Base-by-base conservation (phyloP, 2,888 invertebrate species). In the Oasisia sp. region DNA sequence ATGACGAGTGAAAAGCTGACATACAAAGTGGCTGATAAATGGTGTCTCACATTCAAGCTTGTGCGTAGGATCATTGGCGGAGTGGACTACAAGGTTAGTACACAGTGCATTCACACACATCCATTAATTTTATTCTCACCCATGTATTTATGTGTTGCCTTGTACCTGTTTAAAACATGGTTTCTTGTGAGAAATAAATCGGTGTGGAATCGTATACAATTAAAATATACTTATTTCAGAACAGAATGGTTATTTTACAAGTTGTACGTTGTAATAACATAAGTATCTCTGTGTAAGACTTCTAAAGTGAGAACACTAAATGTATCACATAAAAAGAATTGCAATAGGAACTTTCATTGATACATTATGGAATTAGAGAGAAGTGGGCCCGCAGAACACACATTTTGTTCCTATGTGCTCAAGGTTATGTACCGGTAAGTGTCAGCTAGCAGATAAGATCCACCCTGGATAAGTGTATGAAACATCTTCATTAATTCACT, bases 1-100 rank as follows among this genome's bases (percentile, higher is more conserved):
- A 97, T 99, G 92, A 97, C 97, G 32, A 98, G 98, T 96, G 98
- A 99, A 92, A 98, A 98, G 95, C 97, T 99, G n/a, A 97, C 97
- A 7, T 98, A 98, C 95, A 97, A 97, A 94, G 98, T 98, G 96
- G 97, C 98, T 94, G 98, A 98, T 94, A 98, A 98, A 96, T 99
- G 99, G 99, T 97, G 98, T 92, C 98, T 98, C 96, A 97, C 98
- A 95, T 99, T 99, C 96, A 97, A 97, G 94, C 97, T 99, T 7
- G 98, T 99, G 92, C 97, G 98, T 94, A 97, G 97, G 96, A 98
- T 99, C 90, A 98, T 99, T 95, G 98, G 98, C 89, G 98, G 98
- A 92, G 99, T 99, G 0, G 99, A 99, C 96, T 99, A 99, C 96
- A 99, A 99, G 97, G 99, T 96, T 50, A 91, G 14, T 44, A 27